Conservation (phyloP, 2,888 invertebrate genomes). For the Cyclophora albipunctata region DNA sequence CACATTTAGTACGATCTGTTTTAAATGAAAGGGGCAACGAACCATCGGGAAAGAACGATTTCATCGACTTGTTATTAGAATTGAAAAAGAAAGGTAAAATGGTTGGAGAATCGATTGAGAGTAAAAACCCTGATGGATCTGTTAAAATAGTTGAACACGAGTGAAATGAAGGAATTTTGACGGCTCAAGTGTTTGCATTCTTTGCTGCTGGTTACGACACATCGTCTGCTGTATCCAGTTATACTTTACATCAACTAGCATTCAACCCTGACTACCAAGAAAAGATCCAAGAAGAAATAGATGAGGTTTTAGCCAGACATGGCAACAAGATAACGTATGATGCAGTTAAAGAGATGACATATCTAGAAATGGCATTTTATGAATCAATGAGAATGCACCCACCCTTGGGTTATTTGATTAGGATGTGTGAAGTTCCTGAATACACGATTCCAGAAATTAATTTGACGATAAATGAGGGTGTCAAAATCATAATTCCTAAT, state of each 20-base stretch:
- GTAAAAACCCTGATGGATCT: slow-evolving; percentile 42
- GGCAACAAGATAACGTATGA: slow-evolving; percentile 52
- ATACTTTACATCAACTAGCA: slow-evolving; percentile 62
- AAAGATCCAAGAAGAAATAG: slow-evolving; percentile 59
- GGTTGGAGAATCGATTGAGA: slow-evolving; percentile 51
- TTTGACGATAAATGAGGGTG: slow-evolving; percentile 48
- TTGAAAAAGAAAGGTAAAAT: slow-evolving; percentile 52
- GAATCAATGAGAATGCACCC: slow-evolving; percentile 64
- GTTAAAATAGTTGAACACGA: slow-evolving; percentile 46
- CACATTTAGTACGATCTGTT: slow-evolving; percentile 40
- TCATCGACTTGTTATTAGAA: slow-evolving; percentile 57
- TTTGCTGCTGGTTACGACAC: slow-evolving; percentile 72
- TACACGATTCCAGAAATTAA: slow-evolving; percentile 57
- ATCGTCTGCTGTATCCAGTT: slow-evolving; percentile 66
- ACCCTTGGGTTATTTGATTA: slow-evolving; percentile 50
- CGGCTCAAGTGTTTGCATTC: slow-evolving; percentile 62
- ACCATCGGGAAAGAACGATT: slow-evolving; percentile 56
- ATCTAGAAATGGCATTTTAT: slow-evolving; percentile 56
- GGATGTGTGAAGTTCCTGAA: slow-evolving; percentile 48
- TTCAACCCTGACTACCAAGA: slow-evolving; percentile 59
- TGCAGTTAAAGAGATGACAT: slow-evolving; percentile 56
- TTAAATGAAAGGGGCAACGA: slow-evolving; percentile 46
- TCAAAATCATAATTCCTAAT: slow-evolving; percentile 50
- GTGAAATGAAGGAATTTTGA: slow-evolving; percentile 46
- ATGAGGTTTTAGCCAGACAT: slow-evolving; percentile 45